Evolutionary conservation across 1,140 invertebrate species (phyloP).

Genomic region (Laupala kohalensis): DNA sequence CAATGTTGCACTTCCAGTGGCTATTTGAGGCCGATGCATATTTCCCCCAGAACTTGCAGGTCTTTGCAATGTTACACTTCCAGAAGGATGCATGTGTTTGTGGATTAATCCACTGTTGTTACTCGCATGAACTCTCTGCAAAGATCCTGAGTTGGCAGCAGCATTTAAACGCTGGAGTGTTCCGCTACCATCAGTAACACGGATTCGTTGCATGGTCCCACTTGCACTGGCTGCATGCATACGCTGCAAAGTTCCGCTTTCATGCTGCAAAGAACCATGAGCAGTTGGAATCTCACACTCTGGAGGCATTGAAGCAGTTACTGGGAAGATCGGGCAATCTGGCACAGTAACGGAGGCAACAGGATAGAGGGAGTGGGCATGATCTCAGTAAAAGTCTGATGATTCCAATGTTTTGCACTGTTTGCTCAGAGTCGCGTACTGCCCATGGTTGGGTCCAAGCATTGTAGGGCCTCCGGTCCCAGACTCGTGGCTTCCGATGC

Average conservation of each 20-base stretch:
- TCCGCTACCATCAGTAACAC: too few species aligned
- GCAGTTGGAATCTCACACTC: neutral
- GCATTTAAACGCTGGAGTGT: too few species aligned
- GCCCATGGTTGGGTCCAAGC: conserved; percentile 30
- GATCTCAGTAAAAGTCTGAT: conserved; percentile 83
- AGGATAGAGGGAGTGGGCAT: conserved; percentile 23
- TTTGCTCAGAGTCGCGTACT: conserved; percentile 64
- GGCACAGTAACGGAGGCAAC: neutral
- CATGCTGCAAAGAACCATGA: neutral
- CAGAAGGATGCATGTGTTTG: too few species aligned
- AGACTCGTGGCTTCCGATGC: conserved; percentile 14
- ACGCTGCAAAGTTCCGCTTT: too few species aligned
- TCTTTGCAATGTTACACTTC: too few species aligned
- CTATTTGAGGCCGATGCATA: too few species aligned
- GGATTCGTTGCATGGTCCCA: too few species aligned
- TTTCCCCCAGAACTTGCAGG: too few species aligned
- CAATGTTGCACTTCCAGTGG: too few species aligned
- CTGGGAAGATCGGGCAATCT: neutral
- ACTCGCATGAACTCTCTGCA: neutral
- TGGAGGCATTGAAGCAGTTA: neutral
- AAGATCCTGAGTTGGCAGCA: too few species aligned
- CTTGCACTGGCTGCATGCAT: too few species aligned
- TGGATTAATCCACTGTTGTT: too few species aligned
- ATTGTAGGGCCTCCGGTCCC: conserved; percentile 17
- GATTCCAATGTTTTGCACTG: conserved; percentile 90